A percentile compares a stretch with the other conserved stretches of the same genome.
These are phyloP conservation scores for Crypturellus undulatus DNA, from an alignment of 2,113 vertebrate species.

Conservation along the genomic window DNA sequence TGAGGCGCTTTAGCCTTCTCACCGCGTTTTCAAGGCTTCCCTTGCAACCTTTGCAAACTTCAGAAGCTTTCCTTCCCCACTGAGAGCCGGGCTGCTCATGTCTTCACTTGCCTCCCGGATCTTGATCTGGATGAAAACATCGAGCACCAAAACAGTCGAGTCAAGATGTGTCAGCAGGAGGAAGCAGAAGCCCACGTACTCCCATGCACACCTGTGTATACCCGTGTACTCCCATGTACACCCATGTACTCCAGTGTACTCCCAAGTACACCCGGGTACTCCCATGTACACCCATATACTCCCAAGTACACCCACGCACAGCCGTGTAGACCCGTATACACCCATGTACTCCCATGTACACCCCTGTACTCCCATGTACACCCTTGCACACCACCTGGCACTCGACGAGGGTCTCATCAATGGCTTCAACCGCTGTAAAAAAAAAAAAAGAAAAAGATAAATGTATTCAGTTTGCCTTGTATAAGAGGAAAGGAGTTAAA, in stretches of 20 bases:
- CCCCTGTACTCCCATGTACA: background rate
- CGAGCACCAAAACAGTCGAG: conserved; percentile 15
- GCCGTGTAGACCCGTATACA: rapidly evolving
- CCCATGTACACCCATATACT: background rate
- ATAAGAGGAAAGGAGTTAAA: no score
- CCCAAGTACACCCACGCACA: background rate
- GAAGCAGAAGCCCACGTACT: background rate
- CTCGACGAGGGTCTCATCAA: background rate
- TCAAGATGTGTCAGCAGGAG: conserved; percentile 15
- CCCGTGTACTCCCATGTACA: background rate
- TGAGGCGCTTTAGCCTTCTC: background rate
- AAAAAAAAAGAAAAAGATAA: no score
- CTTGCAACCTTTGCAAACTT: background rate
- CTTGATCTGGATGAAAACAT: conserved; percentile 51
- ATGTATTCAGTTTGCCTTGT: no score
- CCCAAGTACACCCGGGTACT: no score
- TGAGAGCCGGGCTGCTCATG: conserved; percentile 31
- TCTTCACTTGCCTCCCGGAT: conserved; percentile 42
- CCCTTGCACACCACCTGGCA: background rate
- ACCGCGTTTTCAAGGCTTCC: background rate
- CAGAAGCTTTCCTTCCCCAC: background rate
- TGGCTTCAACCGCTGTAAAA: background rate
- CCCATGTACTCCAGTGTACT: no score
- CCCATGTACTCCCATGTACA: background rate
- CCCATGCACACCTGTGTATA: no score